These are phyloP conservation scores for Pocillopora meandrina DNA, from an alignment of 92 coral and sea anemone species.

Conservation along the genomic window DNA sequence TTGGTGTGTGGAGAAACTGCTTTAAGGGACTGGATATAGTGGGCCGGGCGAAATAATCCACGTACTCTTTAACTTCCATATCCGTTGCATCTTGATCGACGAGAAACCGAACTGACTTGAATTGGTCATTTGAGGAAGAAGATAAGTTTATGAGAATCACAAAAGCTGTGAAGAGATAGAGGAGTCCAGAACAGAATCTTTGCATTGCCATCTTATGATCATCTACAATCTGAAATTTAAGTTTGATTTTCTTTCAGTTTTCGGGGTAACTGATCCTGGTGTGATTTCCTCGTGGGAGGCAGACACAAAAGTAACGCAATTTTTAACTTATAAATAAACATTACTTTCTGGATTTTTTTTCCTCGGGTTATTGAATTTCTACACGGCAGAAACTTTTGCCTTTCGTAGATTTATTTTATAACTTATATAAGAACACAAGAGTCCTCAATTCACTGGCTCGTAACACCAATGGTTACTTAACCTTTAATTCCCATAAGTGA, in stretches of 20 bases:
- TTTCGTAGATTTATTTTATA: no score
- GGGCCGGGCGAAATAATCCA: conserved; percentile 42
- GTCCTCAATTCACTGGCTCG: no score
- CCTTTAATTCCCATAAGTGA: no score
- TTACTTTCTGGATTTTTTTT: no score
- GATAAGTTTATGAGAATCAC: neutral
- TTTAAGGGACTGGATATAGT: conserved; percentile 48
- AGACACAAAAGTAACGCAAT: neutral
- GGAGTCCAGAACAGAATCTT: neutral
- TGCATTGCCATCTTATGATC: neutral
- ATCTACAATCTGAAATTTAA: no score
- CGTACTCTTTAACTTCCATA: conserved; percentile 42
- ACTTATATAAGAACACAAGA: no score
- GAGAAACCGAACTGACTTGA: neutral
- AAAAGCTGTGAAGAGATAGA: neutral
- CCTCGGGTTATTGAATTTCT: no score
- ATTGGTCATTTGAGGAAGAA: neutral
- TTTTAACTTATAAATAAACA: no score
- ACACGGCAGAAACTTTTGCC: no score
- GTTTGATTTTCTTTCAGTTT: no score
- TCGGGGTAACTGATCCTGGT: no score
- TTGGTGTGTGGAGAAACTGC: conserved; percentile 43
- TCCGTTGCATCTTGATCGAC: neutral
- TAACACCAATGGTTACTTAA: no score
- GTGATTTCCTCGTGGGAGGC: neutral